A percentile compares a stretch with the other conserved stretches of the same genome.
phyloP scores from a whole-genome alignment of 2,113 vertebrate species.

The Tragelaphus scriptus region DNA sequence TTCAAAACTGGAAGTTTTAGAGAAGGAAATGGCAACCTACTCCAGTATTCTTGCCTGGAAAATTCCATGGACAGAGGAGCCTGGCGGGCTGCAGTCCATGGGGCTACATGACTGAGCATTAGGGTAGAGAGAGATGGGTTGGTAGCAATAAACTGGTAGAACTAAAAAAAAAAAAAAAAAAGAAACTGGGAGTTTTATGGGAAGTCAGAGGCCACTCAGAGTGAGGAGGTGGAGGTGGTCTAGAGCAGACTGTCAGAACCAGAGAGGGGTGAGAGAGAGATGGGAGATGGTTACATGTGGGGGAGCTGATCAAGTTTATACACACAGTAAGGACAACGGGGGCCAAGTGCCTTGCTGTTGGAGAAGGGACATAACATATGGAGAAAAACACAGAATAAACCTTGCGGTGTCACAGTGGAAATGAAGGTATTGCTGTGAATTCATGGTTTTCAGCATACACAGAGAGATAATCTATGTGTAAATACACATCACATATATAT shows the following conservation, averaged over 20 bases:
- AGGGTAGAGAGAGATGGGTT: background rate
- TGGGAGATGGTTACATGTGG: background rate
- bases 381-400: background rate
- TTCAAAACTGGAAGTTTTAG: background rate
- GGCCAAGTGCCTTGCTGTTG: background rate
- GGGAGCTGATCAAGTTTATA: background rate
- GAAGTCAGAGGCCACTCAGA: background rate
- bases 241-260: background rate
- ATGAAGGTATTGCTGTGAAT: background rate
- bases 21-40: background rate
- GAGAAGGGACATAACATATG: too few species aligned
- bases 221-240: background rate
- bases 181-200: background rate
- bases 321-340: background rate
- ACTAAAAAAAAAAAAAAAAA: background rate
- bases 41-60: background rate
- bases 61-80: background rate
- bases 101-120: background rate
- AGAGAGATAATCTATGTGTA: background rate
- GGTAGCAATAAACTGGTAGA: background rate
- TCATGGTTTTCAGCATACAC: background rate
- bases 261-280: background rate
- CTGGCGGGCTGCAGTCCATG: background rate
- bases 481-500: fast-evolving
- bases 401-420: background rate